These are phyloP conservation scores for Clepsis dumicolana DNA, from an alignment of 2,888 invertebrate genomes.

Conservation along the genomic window DNA sequence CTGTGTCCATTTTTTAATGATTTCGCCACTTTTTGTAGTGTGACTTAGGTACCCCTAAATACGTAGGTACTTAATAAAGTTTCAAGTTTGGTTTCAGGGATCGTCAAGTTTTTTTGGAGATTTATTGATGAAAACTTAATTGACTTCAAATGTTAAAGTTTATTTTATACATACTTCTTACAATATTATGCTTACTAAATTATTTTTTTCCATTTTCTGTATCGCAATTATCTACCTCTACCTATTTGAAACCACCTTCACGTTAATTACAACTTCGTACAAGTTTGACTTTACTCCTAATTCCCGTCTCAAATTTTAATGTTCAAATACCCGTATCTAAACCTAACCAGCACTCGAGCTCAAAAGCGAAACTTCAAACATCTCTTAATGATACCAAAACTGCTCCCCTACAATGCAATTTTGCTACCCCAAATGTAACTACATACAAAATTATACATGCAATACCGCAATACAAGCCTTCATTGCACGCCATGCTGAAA, in stretches of 20 bases:
- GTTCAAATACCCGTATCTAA: background rate
- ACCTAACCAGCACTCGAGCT: background rate
- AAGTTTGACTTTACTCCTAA: background rate
- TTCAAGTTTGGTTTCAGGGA: too few species aligned
- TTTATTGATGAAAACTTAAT: too few species aligned
- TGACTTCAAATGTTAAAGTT: too few species aligned
- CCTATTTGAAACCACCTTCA: too few species aligned
- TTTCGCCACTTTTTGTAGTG: too few species aligned
- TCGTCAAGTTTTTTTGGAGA: too few species aligned
- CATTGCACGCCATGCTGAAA: conserved; percentile 26
- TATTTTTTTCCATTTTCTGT: too few species aligned
- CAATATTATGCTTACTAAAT: too few species aligned
- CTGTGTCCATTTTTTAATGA: too few species aligned
- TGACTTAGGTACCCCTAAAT: too few species aligned
- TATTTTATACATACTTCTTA: too few species aligned
- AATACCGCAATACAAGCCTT: conserved; percentile 22
- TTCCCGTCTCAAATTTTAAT: background rate
- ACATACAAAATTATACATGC: conserved; percentile 24
- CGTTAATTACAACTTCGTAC: background rate
- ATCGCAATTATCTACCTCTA: background rate
- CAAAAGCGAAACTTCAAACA: conserved; percentile 2
- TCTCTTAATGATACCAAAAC: conserved; percentile 8
- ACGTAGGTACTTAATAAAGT: too few species aligned
- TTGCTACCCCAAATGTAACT: conserved; percentile 18
- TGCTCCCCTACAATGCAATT: conserved; percentile 16